phyloP scores from a whole-genome alignment of 2,113 vertebrate genomes.

The Plecturocebus donacophilus region DNA sequence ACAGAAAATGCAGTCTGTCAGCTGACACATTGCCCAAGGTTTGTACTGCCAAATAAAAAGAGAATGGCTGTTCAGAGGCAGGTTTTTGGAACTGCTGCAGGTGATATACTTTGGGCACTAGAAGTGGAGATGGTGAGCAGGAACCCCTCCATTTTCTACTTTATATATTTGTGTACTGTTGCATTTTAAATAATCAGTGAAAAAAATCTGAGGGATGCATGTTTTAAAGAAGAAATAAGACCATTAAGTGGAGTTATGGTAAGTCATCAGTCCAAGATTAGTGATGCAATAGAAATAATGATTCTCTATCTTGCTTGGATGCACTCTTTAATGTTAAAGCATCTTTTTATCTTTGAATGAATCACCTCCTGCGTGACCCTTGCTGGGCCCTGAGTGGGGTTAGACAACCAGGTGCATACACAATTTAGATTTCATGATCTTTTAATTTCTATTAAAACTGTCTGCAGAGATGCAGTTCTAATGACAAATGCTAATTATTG shows the following conservation, averaged over 20 bases:
- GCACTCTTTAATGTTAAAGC: neutral
- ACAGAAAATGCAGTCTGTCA: neutral
- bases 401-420: too few species aligned
- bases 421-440: neutral
- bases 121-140: neutral
- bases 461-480: neutral
- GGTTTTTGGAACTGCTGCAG: neutral
- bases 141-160: neutral
- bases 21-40: too few species aligned
- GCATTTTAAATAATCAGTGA: neutral
- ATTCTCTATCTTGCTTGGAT: neutral
- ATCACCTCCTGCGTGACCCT: accelerated
- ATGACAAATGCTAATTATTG: neutral
- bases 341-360: neutral
- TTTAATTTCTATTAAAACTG: neutral
- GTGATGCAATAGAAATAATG: accelerated
- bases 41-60: neutral
- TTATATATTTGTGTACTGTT: neutral
- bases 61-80: neutral
- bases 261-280: accelerated
- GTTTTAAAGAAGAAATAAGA: neutral
- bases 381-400: neutral
- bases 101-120: neutral
- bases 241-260: neutral
- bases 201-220: neutral